Evolutionary conservation across 2,888 invertebrate genomes (phyloP).

Genomic region (Drosophila paramelanica): DNA sequence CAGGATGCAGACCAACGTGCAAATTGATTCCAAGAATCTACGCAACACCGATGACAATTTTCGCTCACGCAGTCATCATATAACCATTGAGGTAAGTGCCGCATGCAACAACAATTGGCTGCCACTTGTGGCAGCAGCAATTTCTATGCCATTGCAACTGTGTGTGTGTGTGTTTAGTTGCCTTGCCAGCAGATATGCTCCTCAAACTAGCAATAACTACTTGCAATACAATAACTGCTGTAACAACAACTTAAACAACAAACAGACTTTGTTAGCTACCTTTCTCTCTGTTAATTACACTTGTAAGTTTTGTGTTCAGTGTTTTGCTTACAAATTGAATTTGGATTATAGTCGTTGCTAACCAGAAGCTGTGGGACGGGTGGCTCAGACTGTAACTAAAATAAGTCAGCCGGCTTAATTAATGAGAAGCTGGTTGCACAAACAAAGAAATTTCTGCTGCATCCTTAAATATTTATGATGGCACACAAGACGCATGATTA

Average conservation of each 20-base stretch:
- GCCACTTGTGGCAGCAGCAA: slow-evolving; percentile 21
- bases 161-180: not conserved
- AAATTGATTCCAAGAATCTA: slow-evolving; percentile 89
- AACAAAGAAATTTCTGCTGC: slow-evolving; percentile 11
- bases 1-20: slow-evolving; percentile 91
- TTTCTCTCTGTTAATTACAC: slow-evolving; percentile 59
- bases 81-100: slow-evolving; percentile 85
- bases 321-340: slow-evolving; percentile 42
- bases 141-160: not conserved
- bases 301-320: slow-evolving; percentile 34
- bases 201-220: not conserved
- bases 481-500: slow-evolving; percentile 38
- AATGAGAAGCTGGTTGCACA: slow-evolving; percentile 36
- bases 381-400: slow-evolving; percentile 6
- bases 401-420: slow-evolving; percentile 39
- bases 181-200: not conserved
- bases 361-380: too few species aligned
- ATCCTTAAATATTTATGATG: slow-evolving; percentile 22
- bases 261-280: slow-evolving; percentile 15
- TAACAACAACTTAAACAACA: slow-evolving; percentile 1
- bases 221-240: not conserved
- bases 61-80: slow-evolving; percentile 85
- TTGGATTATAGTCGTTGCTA: slow-evolving; percentile 13
- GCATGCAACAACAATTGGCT: not conserved
- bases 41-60: slow-evolving; percentile 88